Percentiles rank a stretch among this genome's conserved stretches.
These are phyloP conservation scores for Takifugu ocellatus DNA, from an alignment of 2,797 vertebrate genomes.

Conservation along the genomic window DNA sequence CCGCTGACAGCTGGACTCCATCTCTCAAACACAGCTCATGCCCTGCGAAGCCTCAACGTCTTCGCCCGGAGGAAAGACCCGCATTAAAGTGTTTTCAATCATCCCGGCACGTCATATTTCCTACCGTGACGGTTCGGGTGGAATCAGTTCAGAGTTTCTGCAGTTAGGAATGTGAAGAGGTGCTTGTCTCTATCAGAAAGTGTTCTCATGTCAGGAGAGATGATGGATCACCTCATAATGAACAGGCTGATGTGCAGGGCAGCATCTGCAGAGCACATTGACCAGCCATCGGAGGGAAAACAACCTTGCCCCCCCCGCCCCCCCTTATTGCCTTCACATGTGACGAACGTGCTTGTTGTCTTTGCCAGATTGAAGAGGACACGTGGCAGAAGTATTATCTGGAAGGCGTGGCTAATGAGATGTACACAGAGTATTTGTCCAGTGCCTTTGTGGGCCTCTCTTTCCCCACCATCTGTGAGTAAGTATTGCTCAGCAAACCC, in stretches of 20 bases:
- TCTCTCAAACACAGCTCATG: conserved; percentile 42
- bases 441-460: conserved; percentile 99
- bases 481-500: conserved; percentile 73
- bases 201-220: conserved; percentile 69
- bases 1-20: conserved; percentile 47
- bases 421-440: conserved; percentile 99
- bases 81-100: conserved; percentile 60
- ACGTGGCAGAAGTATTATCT: conserved; percentile 99
- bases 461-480: conserved; percentile 98
- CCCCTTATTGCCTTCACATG: conserved; percentile 11
- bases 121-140: conserved; percentile 68
- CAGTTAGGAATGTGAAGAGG: conserved; percentile 62
- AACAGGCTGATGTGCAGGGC: conserved; percentile 57
- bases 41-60: conserved; percentile 43
- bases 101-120: conserved; percentile 66
- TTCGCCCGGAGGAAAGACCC: conserved; percentile 45
- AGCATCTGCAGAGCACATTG: conserved; percentile 75
- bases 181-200: conserved; percentile 67
- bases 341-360: conserved; percentile 29
- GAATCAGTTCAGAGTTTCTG: conserved; percentile 68
- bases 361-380: conserved; percentile 94
- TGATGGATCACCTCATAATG: conserved; percentile 75
- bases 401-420: conserved; percentile 99
- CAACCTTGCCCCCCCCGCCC: conserved; percentile 1
- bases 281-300: conserved; percentile 37